Percentiles rank a stretch among this genome's conserved stretches.
These are phyloP conservation scores for Asbolus verrucosus DNA, from an alignment of 1,140 invertebrate genomes.

Conservation along the genomic window DNA sequence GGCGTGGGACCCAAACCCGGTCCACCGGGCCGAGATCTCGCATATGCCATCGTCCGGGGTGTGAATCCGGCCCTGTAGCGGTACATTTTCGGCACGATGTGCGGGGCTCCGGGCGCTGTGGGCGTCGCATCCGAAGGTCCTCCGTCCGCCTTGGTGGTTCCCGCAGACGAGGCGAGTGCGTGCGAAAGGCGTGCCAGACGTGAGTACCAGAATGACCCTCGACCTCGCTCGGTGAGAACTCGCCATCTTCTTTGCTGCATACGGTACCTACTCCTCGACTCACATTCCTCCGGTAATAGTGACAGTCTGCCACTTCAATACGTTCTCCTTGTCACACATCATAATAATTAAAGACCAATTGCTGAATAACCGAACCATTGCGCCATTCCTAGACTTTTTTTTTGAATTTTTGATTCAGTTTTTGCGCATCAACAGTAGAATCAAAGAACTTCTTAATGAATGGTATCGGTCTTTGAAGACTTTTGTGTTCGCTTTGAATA, in stretches of 20 bases:
- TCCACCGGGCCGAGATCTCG: background rate
- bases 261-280: background rate
- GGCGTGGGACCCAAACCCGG: constrained; percentile 29
- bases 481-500: too few species aligned
- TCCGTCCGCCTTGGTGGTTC: constrained; percentile 10
- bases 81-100: background rate
- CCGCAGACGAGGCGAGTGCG: constrained; percentile 38
- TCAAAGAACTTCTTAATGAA: too few species aligned
- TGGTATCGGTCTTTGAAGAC: too few species aligned
- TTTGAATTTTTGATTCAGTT: too few species aligned
- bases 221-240: constrained; percentile 41
- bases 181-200: constrained; percentile 47
- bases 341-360: background rate
- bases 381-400: too few species aligned
- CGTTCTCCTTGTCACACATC: background rate
- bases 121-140: background rate
- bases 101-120: background rate
- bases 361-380: background rate
- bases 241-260: constrained; percentile 2
- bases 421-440: too few species aligned
- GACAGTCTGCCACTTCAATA: constrained; percentile 5
- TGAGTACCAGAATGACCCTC: constrained; percentile 48
- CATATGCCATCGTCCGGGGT: too few species aligned
- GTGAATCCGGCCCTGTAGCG: too few species aligned
- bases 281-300: constrained; percentile 14